phyloP scores from a whole-genome alignment of 2,888 invertebrate species.

The Furcula furcula region DNA sequence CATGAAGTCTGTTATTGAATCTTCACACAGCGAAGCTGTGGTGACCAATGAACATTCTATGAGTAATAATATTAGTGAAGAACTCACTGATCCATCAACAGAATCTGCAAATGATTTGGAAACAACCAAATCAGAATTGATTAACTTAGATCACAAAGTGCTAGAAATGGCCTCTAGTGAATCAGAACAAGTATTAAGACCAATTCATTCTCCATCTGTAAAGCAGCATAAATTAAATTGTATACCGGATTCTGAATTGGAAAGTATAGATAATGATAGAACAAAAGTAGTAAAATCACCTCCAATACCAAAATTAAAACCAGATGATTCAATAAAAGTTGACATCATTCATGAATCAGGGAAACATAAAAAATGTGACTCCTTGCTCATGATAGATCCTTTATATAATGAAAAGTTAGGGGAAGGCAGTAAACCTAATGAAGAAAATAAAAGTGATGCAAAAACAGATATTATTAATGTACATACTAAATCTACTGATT shows the following conservation, averaged over 20 bases:
- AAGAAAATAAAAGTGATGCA: conserved; percentile 12
- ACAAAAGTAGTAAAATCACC: conserved; percentile 6
- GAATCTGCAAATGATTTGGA: conserved; percentile 33
- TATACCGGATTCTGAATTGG: conserved; percentile 22
- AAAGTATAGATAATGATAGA: conserved; percentile 13
- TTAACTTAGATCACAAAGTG: conserved; percentile 11
- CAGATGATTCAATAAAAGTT: conserved; percentile 12
- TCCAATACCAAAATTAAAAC: conserved; percentile 1
- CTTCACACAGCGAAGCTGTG: conserved; percentile 40
- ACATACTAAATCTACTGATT: conserved; percentile 15
- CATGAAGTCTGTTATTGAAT: conserved; percentile 61
- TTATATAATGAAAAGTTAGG: conserved; percentile 11
- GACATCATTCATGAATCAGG: conserved; percentile 6
- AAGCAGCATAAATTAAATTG: conserved; percentile 32
- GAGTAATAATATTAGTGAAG: conserved; percentile 52
- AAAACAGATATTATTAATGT: conserved; percentile 15
- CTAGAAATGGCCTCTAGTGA: conserved; percentile 11
- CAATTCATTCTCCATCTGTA: conserved; percentile 8
- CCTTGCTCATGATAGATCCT: conserved; percentile 8
- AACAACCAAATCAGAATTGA: conserved; percentile 20
- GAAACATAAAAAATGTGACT: conserved; percentile 8
- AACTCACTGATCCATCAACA: conserved; percentile 56
- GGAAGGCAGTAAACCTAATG: conserved; percentile 11
- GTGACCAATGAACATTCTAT: conserved; percentile 33
- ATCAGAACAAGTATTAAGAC: conserved; percentile 4